Evolutionary conservation across 2,888 invertebrate species (phyloP).

Genomic region (Drosophila melanosoma): DNA sequence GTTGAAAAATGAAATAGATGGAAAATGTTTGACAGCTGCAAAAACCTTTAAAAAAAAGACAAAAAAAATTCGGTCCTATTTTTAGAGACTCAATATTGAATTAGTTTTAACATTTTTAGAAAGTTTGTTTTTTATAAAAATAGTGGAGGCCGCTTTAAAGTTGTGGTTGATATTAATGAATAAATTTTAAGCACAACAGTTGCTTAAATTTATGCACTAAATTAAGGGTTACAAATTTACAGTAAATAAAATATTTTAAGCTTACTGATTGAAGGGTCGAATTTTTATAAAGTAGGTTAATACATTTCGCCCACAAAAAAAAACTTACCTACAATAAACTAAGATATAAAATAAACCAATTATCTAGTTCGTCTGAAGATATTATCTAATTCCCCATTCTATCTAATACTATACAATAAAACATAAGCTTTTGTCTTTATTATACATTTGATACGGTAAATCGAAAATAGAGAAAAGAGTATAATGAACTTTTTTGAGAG

Average conservation of each 20-base stretch:
- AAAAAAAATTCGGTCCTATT: background rate
- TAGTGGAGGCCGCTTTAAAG: background rate
- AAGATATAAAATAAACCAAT: rapidly evolving
- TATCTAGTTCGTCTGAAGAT: background rate
- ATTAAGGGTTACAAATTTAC: too few species aligned
- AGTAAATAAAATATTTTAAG: background rate
- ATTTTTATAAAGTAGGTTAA: background rate
- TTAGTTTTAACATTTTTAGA: background rate
- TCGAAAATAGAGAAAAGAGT: too few species aligned
- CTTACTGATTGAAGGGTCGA: too few species aligned
- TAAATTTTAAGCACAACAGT: too few species aligned
- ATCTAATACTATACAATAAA: background rate
- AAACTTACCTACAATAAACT: background rate
- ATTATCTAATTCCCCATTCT: background rate
- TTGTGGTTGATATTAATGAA: background rate
- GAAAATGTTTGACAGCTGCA: background rate
- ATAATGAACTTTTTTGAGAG: too few species aligned
- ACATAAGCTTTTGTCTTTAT: background rate
- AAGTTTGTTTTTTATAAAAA: background rate
- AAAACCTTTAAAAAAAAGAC: background rate
- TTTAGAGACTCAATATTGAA: background rate
- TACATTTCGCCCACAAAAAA: background rate
- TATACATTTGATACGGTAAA: background rate
- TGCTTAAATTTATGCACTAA: background rate
- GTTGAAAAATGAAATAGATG: background rate